Evolutionary conservation across 2,888 invertebrate genomes (phyloP), one percentile per base, ranked within the genome.

Genomic region (Frankliniella fusca): DNA sequence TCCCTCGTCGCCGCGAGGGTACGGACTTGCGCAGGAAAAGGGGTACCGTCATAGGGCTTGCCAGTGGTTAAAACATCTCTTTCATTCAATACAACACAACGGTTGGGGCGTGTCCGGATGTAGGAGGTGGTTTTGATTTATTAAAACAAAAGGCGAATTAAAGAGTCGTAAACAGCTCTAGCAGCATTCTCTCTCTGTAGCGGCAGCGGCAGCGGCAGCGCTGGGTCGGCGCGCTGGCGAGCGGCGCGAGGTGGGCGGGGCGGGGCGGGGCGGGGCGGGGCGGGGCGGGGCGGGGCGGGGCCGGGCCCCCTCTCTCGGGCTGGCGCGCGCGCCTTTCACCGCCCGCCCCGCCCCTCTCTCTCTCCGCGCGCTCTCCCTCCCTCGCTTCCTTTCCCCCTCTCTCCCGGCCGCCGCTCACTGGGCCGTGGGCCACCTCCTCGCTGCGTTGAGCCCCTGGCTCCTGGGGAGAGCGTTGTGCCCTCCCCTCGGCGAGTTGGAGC

Each of bases 401-500:
- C 61, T 20, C 61, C 61, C n/a, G 61, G 61, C 61, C 61, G 61
- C 7, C 61, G 61, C 61, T 12, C 54, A 9, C 54, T 7, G 61
- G n/a, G 61, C 61, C 20, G 61, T 11, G 10, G 70, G 70, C 70
- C 70, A 70, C 70, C 70, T 70, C 70, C 23, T 70, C 70, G 23
- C 23, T 23, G 5, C 23, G n/a, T 7, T 70, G 70, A 11, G n/a
- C 70, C 23, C 70, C 70, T 70, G 70, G 70, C 70, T 70, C 11
- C 70, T 70, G 70, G 70, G 70, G 70, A 70, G 70, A 70, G 70
- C 23, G 70, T 70, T 70, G 70, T 70, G 70, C 70, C 70, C 70
- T 70, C 70, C 70, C 70, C 70, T 70, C 70, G 70, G 23, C 70
- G 11, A n/a, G 23, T n/a, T 65, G n/a, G n/a, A n/a, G n/a, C 54